Evolutionary conservation across 2,888 invertebrate species (phyloP).

Genomic region (Parelbella ahira): DNA sequence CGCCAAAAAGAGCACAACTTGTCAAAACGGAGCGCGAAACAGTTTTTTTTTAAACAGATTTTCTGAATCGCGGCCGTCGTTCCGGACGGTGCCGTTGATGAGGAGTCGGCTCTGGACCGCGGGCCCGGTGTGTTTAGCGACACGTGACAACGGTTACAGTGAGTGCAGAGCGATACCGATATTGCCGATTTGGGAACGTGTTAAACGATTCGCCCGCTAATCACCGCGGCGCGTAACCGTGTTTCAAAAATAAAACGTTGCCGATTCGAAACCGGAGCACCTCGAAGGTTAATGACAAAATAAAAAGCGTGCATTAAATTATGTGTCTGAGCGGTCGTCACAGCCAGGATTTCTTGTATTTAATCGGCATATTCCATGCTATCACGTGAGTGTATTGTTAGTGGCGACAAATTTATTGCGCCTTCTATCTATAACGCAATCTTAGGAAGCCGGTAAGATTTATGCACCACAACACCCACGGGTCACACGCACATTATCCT

Average conservation of each 20-base stretch:
- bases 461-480: constrained; percentile 15
- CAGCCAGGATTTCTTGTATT: constrained; percentile 47
- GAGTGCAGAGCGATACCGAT: constrained; percentile 39
- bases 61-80: constrained; percentile 27
- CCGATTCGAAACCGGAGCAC: constrained; percentile 75
- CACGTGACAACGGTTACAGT: constrained; percentile 35
- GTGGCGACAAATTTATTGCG: constrained; percentile 18
- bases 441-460: constrained; percentile 21
- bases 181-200: constrained; percentile 41
- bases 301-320: constrained; percentile 72
- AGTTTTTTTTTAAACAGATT: constrained; percentile 29
- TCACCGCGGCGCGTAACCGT: constrained; percentile 64
- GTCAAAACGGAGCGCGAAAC: constrained; percentile 45
- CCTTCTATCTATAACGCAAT: constrained; percentile 18
- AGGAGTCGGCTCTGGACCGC: constrained; percentile 23
- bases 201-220: constrained; percentile 43
- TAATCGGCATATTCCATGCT: constrained; percentile 33
- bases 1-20: constrained; percentile 46
- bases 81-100: constrained; percentile 27
- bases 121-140: constrained; percentile 26
- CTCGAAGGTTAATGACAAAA: constrained; percentile 78
- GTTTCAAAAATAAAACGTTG: constrained; percentile 77
- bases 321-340: constrained; percentile 53
- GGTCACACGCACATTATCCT: constrained; percentile 9
- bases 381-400: constrained; percentile 49